Percentiles rank a stretch among this genome's conserved stretches.
Conservation (phyloP, 2,888 invertebrate species). For the Argynnis bischoffii region DNA sequence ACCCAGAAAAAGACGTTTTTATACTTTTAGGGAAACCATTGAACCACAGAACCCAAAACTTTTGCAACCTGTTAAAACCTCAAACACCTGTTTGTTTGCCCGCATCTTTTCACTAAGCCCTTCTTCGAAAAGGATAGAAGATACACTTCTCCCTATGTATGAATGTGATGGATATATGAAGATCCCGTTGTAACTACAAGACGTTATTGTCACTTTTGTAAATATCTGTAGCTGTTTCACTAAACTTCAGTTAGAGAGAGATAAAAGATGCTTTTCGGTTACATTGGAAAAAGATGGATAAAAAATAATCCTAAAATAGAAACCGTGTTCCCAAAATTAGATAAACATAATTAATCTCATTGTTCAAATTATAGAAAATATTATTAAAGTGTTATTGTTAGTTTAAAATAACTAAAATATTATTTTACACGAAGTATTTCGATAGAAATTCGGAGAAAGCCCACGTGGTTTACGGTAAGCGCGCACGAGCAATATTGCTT, state of each 20-base stretch:
- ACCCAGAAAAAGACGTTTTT: no score
- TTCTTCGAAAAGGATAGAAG: slow-evolving; percentile 2
- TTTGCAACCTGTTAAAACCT: slow-evolving; percentile 21
- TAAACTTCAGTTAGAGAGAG: slow-evolving; percentile 12
- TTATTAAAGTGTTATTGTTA: no score
- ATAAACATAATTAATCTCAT: neutral
- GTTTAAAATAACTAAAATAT: no score
- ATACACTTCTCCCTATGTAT: neutral
- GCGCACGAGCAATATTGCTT: no score
- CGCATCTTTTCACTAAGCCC: slow-evolving; percentile 1
- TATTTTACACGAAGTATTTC: no score
- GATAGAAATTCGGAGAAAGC: no score
- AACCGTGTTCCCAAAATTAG: slow-evolving; percentile 6
- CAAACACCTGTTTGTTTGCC: slow-evolving; percentile 20
- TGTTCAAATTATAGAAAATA: neutral
- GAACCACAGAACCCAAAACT: neutral
- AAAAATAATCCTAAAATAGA: neutral
- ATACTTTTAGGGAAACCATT: neutral
- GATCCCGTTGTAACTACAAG: slow-evolving; percentile 20
- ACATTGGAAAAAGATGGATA: neutral
- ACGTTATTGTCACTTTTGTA: slow-evolving; percentile 18
- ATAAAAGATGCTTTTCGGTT: neutral
- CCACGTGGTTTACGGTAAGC: no score
- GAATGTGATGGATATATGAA: slow-evolving; percentile 2
- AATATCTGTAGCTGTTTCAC: slow-evolving; percentile 11